Evolutionary conservation across 2,888 invertebrate species (phyloP), one percentile per base, ranked within the genome.

Genomic region (Frankliniella intonsa): DNA sequence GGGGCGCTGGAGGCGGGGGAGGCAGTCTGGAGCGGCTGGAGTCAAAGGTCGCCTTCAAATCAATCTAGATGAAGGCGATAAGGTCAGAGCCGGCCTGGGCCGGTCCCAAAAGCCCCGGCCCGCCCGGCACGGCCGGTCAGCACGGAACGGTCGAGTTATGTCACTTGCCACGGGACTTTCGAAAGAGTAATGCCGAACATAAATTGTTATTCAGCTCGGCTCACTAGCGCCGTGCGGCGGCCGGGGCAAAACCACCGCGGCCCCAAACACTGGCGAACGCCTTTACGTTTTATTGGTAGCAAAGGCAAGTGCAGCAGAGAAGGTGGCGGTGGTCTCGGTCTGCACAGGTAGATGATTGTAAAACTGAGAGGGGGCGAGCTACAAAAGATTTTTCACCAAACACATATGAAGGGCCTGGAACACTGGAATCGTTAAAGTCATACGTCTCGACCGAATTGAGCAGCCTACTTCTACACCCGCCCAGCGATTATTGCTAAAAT

Each of bases 91-190:
- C 22, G 25, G 69, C 9, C 9, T 8, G 55, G 11, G 55, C 55
- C 69, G 69, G 69, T 25, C 69, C 22, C 62, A 62, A 62, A 62
- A 25, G 69, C 69, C 69, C 7, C 55, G 55, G 55, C 55, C 55
- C 19, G 55, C 55, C 17, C 55, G 17, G 55, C 14, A 55, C 19
- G 55, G 55, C 55, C 55, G 55, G 38, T 38, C 38, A 38, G 62
- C 17, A 62, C 62, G 62, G 62, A 76, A 3, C 25, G 69, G 22
- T 76, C 69, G 69, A 76, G 69, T 76, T 76, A 76, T 76, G 69
- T 76, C 69, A 76, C 69, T 76, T 76, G 69, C 22, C 55, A 55
- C 69, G 69, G 69, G 69, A 76, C 69, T 76, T 76, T 76, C 69
- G 69, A 76, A 76, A 76, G 69, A 76, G 69, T 76, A 76, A 76